Conservation (phyloP, 1,140 invertebrate genomes). For the Cecropterus lyciades region DNA sequence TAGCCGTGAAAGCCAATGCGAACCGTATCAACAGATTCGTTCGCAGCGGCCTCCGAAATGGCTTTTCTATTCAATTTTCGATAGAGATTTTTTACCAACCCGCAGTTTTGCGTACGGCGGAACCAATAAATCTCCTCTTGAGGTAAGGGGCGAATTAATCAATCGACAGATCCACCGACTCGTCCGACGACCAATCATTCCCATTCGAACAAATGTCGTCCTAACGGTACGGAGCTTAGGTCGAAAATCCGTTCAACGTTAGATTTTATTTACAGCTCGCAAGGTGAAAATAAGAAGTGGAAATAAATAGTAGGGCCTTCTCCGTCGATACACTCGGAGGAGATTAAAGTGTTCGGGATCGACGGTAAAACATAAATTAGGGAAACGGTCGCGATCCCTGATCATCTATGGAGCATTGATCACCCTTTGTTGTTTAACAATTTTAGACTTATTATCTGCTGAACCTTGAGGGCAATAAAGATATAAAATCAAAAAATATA, state of each 20-base stretch:
- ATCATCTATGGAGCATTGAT: conserved; percentile 35
- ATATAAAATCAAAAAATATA: conserved; percentile 57
- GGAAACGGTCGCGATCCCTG: conserved; percentile 54
- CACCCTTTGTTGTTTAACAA: conserved; percentile 12
- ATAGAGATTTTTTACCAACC: conserved; percentile 83
- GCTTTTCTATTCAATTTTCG: conserved; percentile 84
- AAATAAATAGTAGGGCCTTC: conserved; percentile 78
- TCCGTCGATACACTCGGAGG: conserved; percentile 74
- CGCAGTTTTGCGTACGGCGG: conserved; percentile 82
- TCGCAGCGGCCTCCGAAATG: conserved; percentile 70
- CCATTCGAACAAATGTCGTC: conserved; percentile 43
- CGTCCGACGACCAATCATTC: conserved; percentile 54
- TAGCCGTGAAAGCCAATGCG: conserved; percentile 68
- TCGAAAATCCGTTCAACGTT: conserved; percentile 42
- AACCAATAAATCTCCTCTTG: conserved; percentile 82
- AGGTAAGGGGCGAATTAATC: conserved; percentile 82
- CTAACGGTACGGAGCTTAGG: conserved; percentile 40
- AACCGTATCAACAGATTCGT: conserved; percentile 72
- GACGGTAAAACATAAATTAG: conserved; percentile 72
- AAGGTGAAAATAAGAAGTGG: conserved; percentile 81
- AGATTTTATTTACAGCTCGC: conserved; percentile 67
- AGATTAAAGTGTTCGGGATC: conserved; percentile 80
- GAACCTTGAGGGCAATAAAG: conserved; percentile 7
- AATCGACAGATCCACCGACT: conserved; percentile 69
- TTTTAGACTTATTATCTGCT: conserved; percentile 44